phyloP scores from a whole-genome alignment of 1,140 invertebrate species.

The Drosophila leontia region DNA sequence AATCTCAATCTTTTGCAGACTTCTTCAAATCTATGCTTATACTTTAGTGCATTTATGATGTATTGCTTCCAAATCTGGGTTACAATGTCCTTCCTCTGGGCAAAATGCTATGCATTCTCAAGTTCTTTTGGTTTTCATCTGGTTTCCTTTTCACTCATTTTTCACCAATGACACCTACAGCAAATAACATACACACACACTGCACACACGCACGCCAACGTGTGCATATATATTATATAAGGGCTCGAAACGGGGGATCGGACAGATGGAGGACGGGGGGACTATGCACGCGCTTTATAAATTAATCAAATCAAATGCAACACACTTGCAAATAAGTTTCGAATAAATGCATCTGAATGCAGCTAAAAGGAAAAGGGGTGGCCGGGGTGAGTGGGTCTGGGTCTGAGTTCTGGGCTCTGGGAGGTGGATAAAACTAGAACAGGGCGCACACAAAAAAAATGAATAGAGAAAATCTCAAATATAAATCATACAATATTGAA shows the following conservation, averaged over 20 bases:
- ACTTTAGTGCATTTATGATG: not conserved
- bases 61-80: constrained; percentile 10
- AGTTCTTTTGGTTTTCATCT: constrained; percentile 25
- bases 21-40: constrained; percentile 14
- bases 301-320: constrained; percentile 79
- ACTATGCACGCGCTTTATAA: constrained; percentile 58
- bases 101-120: constrained; percentile 18
- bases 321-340: constrained; percentile 67
- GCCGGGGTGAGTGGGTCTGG: not conserved
- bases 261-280: constrained; percentile 7
- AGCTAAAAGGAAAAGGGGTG: constrained; percentile 20
- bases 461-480: constrained; percentile 50
- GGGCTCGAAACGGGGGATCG: constrained; percentile 4
- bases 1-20: not conserved
- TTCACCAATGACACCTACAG: constrained; percentile 73
- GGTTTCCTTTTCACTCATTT: constrained; percentile 25
- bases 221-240: constrained; percentile 19
- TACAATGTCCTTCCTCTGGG: constrained; percentile 10
- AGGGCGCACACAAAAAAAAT: constrained; percentile 27
- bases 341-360: constrained; percentile 59
- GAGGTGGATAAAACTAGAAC: constrained; percentile 23
- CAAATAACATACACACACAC: constrained; percentile 56
- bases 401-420: not conserved
- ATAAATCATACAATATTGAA: constrained; percentile 72
- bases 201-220: constrained; percentile 17